A percentile compares a stretch with the other conserved stretches of the same genome.
Conservation (phyloP, 2,797 vertebrate species). For the Mormyrops attenuatus region DNA sequence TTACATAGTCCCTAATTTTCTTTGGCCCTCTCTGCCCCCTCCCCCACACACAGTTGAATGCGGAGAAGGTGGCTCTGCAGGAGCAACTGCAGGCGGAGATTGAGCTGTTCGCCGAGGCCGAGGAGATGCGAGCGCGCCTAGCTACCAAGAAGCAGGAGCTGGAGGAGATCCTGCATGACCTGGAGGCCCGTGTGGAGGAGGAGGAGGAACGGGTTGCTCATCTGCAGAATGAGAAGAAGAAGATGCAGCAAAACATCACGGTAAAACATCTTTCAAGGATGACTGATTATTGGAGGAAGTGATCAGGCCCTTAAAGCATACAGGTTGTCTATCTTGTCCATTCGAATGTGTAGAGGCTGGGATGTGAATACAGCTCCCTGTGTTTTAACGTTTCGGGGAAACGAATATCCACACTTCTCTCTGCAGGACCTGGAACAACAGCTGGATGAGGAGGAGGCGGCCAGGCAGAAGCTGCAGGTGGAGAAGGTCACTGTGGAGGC, state of each 20-base stretch:
- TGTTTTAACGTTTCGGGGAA: background rate
- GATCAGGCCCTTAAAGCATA: background rate
- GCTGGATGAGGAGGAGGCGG: conserved; percentile 90
- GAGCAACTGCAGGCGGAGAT: conserved; percentile 97
- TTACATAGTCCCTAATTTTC: background rate
- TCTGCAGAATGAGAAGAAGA: conserved; percentile 79
- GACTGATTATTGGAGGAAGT: background rate
- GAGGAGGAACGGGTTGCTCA: conserved; percentile 90
- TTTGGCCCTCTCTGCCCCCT: background rate
- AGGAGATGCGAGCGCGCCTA: conserved; percentile 90
- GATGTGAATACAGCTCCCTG: background rate
- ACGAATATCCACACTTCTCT: background rate
- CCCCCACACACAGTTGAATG: conserved; percentile 60
- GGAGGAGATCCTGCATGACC: conserved; percentile 94
- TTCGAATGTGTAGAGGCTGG: background rate
- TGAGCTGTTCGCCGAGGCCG: conserved; percentile 90
- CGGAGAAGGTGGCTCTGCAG: conserved; percentile 90
- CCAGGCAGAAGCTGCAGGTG: conserved; percentile 90
- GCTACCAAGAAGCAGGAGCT: conserved; percentile 92
- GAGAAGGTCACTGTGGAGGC: conserved; percentile 91
- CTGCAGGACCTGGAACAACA: conserved; percentile 90
- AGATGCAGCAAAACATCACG: conserved; percentile 95
- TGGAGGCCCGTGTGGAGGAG: conserved; percentile 92
- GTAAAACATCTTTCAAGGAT: conserved; percentile 44
- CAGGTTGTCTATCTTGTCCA: background rate